These are phyloP conservation scores for Cyclopterus lumpus DNA, from an alignment of 2,797 vertebrate genomes.

Conservation along the genomic window DNA sequence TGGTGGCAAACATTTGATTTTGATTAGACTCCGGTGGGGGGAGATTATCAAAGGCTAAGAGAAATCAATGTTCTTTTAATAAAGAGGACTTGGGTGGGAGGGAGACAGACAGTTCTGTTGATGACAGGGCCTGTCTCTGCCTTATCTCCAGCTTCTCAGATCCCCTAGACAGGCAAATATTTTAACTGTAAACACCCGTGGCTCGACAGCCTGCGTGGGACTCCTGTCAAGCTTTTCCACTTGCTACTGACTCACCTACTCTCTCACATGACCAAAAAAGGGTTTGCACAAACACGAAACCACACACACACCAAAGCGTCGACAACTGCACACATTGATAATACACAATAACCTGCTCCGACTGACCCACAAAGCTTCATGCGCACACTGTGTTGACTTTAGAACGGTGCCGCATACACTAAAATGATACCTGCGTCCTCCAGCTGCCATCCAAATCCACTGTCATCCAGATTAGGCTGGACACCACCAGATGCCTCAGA, in stretches of 20 bases:
- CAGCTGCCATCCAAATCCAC: constrained; percentile 72
- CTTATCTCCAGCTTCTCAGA: constrained; percentile 80
- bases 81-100: constrained; percentile 80
- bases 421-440: constrained; percentile 64
- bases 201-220: constrained; percentile 79
- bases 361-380: constrained; percentile 33
- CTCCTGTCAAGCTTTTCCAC: constrained; percentile 72
- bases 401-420: constrained; percentile 24
- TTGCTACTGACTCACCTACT: constrained; percentile 67
- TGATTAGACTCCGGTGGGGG: constrained; percentile 76
- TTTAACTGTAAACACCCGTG: constrained; percentile 82
- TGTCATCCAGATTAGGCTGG: constrained; percentile 77
- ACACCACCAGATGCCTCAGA: constrained; percentile 69
- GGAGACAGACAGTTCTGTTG: constrained; percentile 75
- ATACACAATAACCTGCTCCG: constrained; percentile 15
- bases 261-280: constrained; percentile 43
- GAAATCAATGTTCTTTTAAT: constrained; percentile 84
- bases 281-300: constrained; percentile 47
- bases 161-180: constrained; percentile 82
- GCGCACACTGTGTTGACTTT: constrained; percentile 18
- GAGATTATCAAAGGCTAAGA: constrained; percentile 79
- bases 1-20: constrained; percentile 80
- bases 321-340: not conserved
- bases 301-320: constrained; percentile 6
- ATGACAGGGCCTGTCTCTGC: constrained; percentile 77